Base-by-base conservation (phyloP, 2,113 vertebrate species). In the Lophura nycthemera region DNA sequence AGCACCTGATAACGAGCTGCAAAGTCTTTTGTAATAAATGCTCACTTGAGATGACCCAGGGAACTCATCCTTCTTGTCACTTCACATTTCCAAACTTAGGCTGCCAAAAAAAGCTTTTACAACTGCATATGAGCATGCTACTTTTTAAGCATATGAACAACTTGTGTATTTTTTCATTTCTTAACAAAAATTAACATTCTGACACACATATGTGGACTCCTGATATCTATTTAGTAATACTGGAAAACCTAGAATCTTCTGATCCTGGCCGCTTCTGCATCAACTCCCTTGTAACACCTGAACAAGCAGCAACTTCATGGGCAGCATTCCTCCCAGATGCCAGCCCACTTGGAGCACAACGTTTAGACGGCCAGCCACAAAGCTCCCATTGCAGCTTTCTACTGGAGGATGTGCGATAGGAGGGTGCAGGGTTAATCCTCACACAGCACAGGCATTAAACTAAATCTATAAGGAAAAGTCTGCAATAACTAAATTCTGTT, bases 21-120 rank as follows among this genome's bases (percentile, higher is more conserved):
- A 88, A 84, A 85, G n/a, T 13, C 20, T 22, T 64, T 85, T 92
- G 90, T 81, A 77, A 92, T 19, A 91, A 38, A 61, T 60, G 24
- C 32, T 85, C 45, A 27, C 20, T 93, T 85, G 56, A 80, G 67
- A 89, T 83, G 82, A 78, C 29, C 67, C 56, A 64, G 11, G 12
- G 63, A 79, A 88, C 71, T 85, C 80, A 85, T 50, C n/a, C 56
- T 40, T 34, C 91, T 92, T 48, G 66, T 48, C 72, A 60, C 61
- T 83, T 85, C 50, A 73, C 42, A 24, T 77, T 89, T 89, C 78
- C 67, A 74, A 77, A 71, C 43, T 36, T 47, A 38, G 0, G 5
- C n/a, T 8, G 30, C 16, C 30, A 64, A 30, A 86, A 57, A 88
- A 90, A 67, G 29, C 73, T 90, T 92, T 84, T 63, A 90, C 32